Percentiles rank a stretch among this genome's conserved stretches.
These are phyloP conservation scores for Drosophila fungiperda DNA, from an alignment of 2,888 invertebrate species.

Conservation along the genomic window DNA sequence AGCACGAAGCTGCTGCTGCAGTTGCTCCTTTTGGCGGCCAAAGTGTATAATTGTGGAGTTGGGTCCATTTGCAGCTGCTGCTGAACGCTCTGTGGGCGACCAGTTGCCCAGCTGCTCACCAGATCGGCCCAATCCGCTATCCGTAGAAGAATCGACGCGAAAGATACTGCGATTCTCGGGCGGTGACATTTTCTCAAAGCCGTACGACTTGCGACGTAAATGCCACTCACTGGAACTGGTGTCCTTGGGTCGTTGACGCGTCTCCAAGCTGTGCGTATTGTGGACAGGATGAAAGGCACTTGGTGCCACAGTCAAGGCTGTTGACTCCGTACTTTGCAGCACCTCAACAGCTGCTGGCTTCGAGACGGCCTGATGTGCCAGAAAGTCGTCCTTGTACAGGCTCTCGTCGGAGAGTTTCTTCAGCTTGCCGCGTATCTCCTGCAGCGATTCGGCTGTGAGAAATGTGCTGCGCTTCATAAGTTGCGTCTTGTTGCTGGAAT, in stretches of 20 bases:
- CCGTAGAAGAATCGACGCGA: constrained; percentile 91
- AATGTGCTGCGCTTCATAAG: constrained; percentile 82
- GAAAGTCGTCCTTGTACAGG: constrained; percentile 85
- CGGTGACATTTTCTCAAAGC: constrained; percentile 88
- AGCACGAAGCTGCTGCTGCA: constrained; percentile 24
- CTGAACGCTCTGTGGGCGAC: constrained; percentile 82
- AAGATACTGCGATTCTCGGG: constrained; percentile 82
- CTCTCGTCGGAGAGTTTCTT: constrained; percentile 86
- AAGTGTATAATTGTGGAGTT: constrained; percentile 83
- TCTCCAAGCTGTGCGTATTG: constrained; percentile 83
- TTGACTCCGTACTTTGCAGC: constrained; percentile 6
- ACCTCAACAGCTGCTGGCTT: constrained; percentile 33
- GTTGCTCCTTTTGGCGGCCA: constrained; percentile 55
- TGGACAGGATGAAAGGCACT: constrained; percentile 69
- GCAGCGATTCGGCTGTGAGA: constrained; percentile 87
- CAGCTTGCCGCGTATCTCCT: constrained; percentile 87
- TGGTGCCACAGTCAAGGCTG: constrained; percentile 21
- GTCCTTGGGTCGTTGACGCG: constrained; percentile 81
- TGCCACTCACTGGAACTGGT: constrained; percentile 88
- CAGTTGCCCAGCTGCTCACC: constrained; percentile 88
- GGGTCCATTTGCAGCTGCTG: constrained; percentile 40
- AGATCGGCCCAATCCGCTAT: constrained; percentile 91
- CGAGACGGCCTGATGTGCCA: constrained; percentile 58
- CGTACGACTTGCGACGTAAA: constrained; percentile 91
- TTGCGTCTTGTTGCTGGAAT: constrained; percentile 49